Conservation (phyloP, 2,888 invertebrate genomes). For the Drosophila macrospina region DNA sequence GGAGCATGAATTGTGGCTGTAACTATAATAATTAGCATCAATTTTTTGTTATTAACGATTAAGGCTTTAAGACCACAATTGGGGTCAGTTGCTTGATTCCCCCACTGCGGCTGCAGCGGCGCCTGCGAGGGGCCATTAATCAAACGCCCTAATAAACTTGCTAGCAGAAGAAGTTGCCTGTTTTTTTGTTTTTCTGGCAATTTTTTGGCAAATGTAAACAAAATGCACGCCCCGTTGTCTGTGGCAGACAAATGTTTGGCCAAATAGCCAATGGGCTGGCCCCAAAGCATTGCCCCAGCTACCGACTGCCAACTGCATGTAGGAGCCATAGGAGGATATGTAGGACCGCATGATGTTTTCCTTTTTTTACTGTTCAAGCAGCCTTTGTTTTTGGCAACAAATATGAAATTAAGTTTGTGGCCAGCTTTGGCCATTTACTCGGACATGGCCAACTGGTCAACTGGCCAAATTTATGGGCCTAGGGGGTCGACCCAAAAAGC, state of each 20-base stretch:
- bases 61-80: not conserved
- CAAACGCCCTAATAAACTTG: slow-evolving; percentile 75
- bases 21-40: slow-evolving; percentile 65
- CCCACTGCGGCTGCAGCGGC: slow-evolving; percentile 17
- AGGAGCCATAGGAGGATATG: slow-evolving; percentile 22
- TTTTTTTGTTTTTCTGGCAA: slow-evolving; percentile 25
- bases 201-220: slow-evolving; percentile 72
- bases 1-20: not conserved
- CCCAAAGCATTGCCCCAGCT: slow-evolving; percentile 20
- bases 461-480: slow-evolving; percentile 58
- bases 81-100: slow-evolving; percentile 1
- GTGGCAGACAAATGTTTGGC: slow-evolving; percentile 75
- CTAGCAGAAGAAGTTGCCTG: slow-evolving; percentile 51
- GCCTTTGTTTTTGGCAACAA: slow-evolving; percentile 67
- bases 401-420: slow-evolving; percentile 65
- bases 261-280: slow-evolving; percentile 74
- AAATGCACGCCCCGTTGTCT: slow-evolving; percentile 76
- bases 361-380: slow-evolving; percentile 19
- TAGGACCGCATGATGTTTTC: slow-evolving; percentile 15
- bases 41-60: slow-evolving; percentile 47
- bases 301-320: slow-evolving; percentile 66
- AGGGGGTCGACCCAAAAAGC: not conserved
- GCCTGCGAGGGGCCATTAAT: slow-evolving; percentile 71
- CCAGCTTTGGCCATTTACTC: slow-evolving; percentile 53
- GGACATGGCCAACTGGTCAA: slow-evolving; percentile 56